phyloP scores from a whole-genome alignment of 2,113 vertebrate genomes.

The Centropus unirufus region DNA sequence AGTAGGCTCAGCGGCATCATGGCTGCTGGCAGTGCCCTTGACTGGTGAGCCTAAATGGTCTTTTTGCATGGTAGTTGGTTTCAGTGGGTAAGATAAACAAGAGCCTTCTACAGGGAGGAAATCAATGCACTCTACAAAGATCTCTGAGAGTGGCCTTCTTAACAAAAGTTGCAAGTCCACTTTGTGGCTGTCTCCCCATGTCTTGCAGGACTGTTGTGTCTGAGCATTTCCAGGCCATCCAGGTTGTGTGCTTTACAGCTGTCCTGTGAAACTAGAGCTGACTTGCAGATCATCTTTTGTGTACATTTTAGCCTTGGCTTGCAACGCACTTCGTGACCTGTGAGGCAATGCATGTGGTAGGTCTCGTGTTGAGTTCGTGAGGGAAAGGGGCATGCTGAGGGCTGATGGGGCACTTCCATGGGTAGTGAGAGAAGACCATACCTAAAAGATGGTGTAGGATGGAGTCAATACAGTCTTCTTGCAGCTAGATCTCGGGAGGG shows the following conservation, averaged over 20 bases:
- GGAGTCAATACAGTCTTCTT: neutral
- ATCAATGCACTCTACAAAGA: neutral
- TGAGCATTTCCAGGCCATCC: neutral
- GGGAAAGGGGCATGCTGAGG: neutral
- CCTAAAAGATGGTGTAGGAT: neutral
- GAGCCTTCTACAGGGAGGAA: neutral
- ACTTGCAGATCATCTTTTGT: neutral
- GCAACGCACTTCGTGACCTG: neutral
- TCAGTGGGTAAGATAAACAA: neutral
- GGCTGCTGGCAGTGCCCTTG: neutral
- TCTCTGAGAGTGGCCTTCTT: neutral
- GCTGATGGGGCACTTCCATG: neutral
- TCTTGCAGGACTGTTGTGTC: neutral
- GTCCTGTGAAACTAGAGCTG: neutral
- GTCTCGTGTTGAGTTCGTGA: neutral
- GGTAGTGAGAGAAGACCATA: neutral
- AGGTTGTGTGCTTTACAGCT: neutral
- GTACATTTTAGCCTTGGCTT: fast-evolving
- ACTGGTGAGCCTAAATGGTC: neutral
- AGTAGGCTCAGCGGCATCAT: neutral
- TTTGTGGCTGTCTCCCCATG: fast-evolving
- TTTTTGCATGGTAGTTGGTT: neutral
- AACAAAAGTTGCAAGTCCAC: neutral
- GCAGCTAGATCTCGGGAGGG: neutral
- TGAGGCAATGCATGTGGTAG: fast-evolving